Conservation (phyloP, 2,888 invertebrate genomes). For the Cheilosia impressa region DNA sequence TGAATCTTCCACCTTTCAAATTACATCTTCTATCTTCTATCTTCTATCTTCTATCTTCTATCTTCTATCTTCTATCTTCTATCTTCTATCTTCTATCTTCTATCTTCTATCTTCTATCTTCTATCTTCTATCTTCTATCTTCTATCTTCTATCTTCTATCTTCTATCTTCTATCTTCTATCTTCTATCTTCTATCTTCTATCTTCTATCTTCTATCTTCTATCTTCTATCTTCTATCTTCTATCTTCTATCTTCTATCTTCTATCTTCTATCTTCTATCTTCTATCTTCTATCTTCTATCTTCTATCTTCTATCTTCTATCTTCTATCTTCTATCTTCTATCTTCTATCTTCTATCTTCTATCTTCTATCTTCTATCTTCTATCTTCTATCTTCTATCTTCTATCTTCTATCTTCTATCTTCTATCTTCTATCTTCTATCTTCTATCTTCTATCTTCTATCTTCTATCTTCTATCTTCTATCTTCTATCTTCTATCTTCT, state of each 20-base stretch:
- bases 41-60: not conserved
- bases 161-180: not conserved
- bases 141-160: not conserved
- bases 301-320: not conserved
- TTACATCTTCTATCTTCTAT: not conserved
- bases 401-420: not conserved
- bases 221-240: not conserved
- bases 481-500: not conserved
- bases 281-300: not conserved
- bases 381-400: not conserved
- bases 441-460: not conserved
- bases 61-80: not conserved
- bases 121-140: not conserved
- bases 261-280: not conserved
- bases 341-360: constrained; percentile 4
- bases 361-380: not conserved
- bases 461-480: not conserved
- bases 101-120: not conserved
- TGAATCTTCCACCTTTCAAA: no score
- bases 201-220: not conserved
- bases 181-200: not conserved
- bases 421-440: not conserved
- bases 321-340: not conserved
- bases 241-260: not conserved
- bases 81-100: not conserved